phyloP scores from a whole-genome alignment of 92 coral and sea anemone species.

The Porites lobata region DNA sequence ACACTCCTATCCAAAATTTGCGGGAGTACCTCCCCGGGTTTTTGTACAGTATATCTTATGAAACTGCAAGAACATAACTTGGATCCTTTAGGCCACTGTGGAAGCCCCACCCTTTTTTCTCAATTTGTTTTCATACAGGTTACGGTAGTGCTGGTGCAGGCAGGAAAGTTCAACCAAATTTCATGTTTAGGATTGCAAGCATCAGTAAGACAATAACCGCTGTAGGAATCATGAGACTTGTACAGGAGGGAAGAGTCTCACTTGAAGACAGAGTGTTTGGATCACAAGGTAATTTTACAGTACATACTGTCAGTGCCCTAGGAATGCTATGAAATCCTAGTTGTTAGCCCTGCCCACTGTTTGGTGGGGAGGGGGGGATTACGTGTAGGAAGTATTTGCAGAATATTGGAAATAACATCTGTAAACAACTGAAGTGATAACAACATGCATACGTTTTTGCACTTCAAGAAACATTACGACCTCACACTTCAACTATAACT shows the following conservation, averaged over 20 bases:
- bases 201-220: constrained; percentile 55
- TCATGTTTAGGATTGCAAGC: constrained; percentile 52
- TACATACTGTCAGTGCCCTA: background rate
- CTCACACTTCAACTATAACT: too few relatives aligned
- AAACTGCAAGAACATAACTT: background rate
- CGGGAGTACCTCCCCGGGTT: too few relatives aligned
- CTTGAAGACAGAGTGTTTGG: constrained; percentile 55
- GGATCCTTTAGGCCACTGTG: background rate
- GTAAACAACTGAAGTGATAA: too few relatives aligned
- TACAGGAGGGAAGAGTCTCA: constrained; percentile 47
- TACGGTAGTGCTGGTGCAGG: constrained; percentile 59
- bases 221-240: constrained; percentile 46
- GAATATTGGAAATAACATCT: too few relatives aligned
- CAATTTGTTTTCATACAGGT: background rate
- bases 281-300: constrained; percentile 15
- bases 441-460: too few relatives aligned
- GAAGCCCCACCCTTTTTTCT: background rate
- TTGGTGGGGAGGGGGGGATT: too few relatives aligned
- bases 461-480: too few relatives aligned
- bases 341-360: too few relatives aligned
- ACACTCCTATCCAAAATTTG: too few relatives aligned
- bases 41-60: too few relatives aligned
- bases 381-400: too few relatives aligned
- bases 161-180: constrained; percentile 37
- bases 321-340: too few relatives aligned